A percentile compares a stretch with the other conserved stretches of the same genome.
phyloP scores from a whole-genome alignment of 2,888 invertebrate species.

The Coenonympha glycerion region DNA sequence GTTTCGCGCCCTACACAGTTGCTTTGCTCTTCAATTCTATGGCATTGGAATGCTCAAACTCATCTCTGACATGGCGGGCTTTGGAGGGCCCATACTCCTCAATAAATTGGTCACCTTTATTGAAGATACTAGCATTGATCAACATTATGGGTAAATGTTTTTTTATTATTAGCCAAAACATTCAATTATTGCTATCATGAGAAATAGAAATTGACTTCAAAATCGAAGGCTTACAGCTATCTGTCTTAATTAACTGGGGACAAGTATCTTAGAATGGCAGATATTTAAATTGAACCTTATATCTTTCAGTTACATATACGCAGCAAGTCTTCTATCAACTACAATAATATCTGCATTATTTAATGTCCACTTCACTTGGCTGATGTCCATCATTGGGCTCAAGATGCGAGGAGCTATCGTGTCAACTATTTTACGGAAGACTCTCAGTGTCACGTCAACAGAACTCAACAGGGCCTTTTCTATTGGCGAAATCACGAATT shows the following conservation, averaged over 20 bases:
- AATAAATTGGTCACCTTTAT: slow-evolving; percentile 87
- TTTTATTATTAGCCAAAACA: background rate
- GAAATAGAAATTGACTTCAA: no score
- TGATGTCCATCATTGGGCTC: slow-evolving; percentile 86
- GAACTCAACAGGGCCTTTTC: slow-evolving; percentile 64
- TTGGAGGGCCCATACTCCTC: slow-evolving; percentile 91
- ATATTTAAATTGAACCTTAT: no score
- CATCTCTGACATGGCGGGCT: slow-evolving; percentile 86
- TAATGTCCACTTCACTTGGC: slow-evolving; percentile 92
- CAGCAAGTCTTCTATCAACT: slow-evolving; percentile 58
- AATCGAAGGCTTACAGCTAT: no score
- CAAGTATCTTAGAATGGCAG: no score
- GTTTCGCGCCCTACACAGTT: slow-evolving; percentile 81
- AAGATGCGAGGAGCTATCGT: slow-evolving; percentile 92
- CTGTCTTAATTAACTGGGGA: no score
- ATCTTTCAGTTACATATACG: slow-evolving; percentile 59
- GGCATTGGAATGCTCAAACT: slow-evolving; percentile 89
- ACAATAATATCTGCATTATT: slow-evolving; percentile 80
- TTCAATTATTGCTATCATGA: no score
- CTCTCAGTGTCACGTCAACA: slow-evolving; percentile 66
- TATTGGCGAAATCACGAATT: slow-evolving; percentile 94
- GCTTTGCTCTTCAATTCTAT: slow-evolving; percentile 89
- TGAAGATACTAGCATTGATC: slow-evolving; percentile 81
- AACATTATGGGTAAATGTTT: slow-evolving; percentile 78
- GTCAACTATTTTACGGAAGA: slow-evolving; percentile 80